Evolutionary conservation across 1,140 invertebrate genomes (phyloP), one percentile per base, ranked within the genome.

Genomic region (Octopus bimaculoides): DNA sequence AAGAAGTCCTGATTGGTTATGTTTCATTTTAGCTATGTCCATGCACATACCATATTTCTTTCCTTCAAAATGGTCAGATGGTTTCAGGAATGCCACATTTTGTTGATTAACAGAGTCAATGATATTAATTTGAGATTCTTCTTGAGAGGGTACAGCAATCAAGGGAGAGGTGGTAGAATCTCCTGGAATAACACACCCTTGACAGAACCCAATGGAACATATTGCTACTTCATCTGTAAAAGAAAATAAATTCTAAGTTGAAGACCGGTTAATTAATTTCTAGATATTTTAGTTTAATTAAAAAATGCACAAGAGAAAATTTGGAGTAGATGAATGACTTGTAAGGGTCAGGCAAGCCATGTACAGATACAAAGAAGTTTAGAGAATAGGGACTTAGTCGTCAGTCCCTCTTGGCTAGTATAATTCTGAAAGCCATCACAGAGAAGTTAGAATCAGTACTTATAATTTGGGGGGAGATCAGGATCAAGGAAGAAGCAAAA

Each of bases 11-110:
- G 8, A 74, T 4, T 66, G 69, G 17, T 75, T 14, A 69, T 56
- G 52, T 55, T 61, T 75, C 54, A 79, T 79, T 1, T 83, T 81
- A 41, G 66, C 79, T 81, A 86, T 84, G 69, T 80, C 84, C 86
- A 87, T 87, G 7, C 86, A 78, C 82, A 81, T 79, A 54, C 80
- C 86, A 80, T 81, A 69, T 79, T 83, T 83, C 56, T 54, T 79
- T 7, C 41, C 41, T 26, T 73, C 78, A 66, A 9, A 20, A 52
- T 82, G 77, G 5, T 9, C 12, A 12, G 14, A 5, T 17, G 56
- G 80, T 73, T 80, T 77, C 7, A 86, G 54, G 41, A 41, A 26
- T 56, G 52, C n/a, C 54, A 82, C 80, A 66, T 66, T 53, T 26
- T 83, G 75, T n/a, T 55, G 17, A 56, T 80, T 55, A 56, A 79